phyloP scores from a whole-genome alignment of 2,113 vertebrate species.

The Thomomys bottae region DNA sequence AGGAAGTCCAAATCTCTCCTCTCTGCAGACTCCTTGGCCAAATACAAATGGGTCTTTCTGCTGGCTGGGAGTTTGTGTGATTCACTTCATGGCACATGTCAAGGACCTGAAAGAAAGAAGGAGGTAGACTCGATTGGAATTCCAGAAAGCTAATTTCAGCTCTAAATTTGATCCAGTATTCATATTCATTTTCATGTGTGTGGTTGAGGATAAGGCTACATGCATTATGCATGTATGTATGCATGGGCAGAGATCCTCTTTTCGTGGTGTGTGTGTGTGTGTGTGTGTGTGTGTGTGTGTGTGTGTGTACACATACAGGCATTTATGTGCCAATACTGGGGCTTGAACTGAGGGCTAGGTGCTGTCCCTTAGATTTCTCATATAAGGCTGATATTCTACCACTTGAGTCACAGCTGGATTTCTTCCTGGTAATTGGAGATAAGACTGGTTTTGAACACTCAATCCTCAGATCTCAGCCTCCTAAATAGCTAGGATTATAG shows the following conservation, averaged over 20 bases:
- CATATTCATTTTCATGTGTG: background rate
- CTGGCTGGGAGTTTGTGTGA: background rate
- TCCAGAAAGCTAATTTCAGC: background rate
- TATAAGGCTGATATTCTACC: too few relatives aligned
- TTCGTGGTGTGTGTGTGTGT: too few relatives aligned
- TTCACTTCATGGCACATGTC: background rate
- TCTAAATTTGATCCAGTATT: background rate
- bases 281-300: rapidly evolving
- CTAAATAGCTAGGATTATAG: too few relatives aligned
- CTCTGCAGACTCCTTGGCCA: background rate
- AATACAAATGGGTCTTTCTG: background rate
- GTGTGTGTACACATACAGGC: rapidly evolving
- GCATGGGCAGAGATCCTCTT: background rate
- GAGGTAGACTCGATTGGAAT: background rate
- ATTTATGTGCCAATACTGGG: too few relatives aligned
- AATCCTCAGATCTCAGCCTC: too few relatives aligned
- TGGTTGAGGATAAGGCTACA: too few relatives aligned
- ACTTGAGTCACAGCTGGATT: too few relatives aligned
- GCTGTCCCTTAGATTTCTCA: too few relatives aligned
- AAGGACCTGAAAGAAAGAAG: slow-evolving; percentile 12
- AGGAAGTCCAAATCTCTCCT: background rate
- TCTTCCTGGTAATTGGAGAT: too few relatives aligned
- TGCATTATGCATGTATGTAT: too few relatives aligned
- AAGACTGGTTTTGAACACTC: too few relatives aligned
- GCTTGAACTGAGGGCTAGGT: background rate